A percentile compares a stretch with the other conserved stretches of the same genome.
Conservation (phyloP, 2,113 vertebrate genomes). For the Lophura nycthemera region DNA sequence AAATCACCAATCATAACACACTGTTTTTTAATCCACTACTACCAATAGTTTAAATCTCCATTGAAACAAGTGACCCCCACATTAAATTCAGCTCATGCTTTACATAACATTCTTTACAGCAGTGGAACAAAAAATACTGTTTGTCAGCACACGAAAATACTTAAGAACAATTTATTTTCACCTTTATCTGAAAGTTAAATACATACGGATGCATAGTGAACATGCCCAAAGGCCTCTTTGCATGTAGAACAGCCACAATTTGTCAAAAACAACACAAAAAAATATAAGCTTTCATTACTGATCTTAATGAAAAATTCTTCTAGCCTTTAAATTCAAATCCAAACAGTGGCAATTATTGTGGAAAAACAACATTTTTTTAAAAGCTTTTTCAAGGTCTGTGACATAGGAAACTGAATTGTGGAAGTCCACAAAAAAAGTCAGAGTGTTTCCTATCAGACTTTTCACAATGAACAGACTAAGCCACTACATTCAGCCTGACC, state of each 20-base stretch:
- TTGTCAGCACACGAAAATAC: neutral
- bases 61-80: neutral
- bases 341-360: rapidly evolving
- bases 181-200: neutral
- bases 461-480: neutral
- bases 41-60: neutral
- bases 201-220: neutral
- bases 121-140: neutral
- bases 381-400: neutral
- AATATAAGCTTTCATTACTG: neutral
- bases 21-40: neutral
- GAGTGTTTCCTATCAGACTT: neutral
- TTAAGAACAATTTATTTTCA: neutral
- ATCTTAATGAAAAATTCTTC: neutral
- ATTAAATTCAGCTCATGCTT: neutral
- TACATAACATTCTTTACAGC: rapidly evolving
- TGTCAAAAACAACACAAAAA: neutral
- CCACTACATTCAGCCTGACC: neutral
- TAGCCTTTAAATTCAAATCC: neutral
- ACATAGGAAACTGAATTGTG: neutral
- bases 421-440: neutral
- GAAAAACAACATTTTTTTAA: neutral
- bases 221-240: rapidly evolving
- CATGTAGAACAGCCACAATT: neutral
- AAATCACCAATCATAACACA: neutral